Conservation (phyloP, 2,888 invertebrate species). For the Urechis unicinctus region DNA sequence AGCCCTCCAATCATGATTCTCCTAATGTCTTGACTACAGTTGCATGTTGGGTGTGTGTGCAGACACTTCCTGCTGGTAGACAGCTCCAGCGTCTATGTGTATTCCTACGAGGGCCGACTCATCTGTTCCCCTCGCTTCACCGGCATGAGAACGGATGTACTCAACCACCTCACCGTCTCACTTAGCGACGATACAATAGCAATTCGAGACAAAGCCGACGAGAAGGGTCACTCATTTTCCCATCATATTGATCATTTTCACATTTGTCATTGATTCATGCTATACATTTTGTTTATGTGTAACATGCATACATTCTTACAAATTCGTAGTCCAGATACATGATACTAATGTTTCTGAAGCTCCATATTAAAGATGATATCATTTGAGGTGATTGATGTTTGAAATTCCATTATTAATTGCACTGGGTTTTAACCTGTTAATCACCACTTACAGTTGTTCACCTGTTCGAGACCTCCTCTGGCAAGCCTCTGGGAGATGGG, state of each 20-base stretch:
- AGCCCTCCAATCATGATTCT: too few species aligned
- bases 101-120: slow-evolving; percentile 87
- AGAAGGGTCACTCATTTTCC: slow-evolving; percentile 74
- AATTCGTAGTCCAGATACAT: too few species aligned
- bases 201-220: slow-evolving; percentile 76
- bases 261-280: too few species aligned
- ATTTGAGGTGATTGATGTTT: background rate
- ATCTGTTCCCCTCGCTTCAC: slow-evolving; percentile 77
- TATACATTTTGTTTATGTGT: too few species aligned
- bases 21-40: background rate
- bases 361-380: too few species aligned
- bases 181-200: slow-evolving; percentile 82
- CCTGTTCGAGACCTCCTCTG: slow-evolving; percentile 74
- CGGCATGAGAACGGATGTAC: slow-evolving; percentile 71
- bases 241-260: too few species aligned
- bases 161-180: slow-evolving; percentile 71
- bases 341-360: too few species aligned
- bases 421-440: too few species aligned
- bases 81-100: slow-evolving; percentile 73
- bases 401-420: slow-evolving; percentile 19
- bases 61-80: slow-evolving; percentile 88
- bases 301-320: too few species aligned
- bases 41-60: slow-evolving; percentile 12
- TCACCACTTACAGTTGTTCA: slow-evolving; percentile 72
- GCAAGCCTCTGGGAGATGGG: slow-evolving; percentile 68